A percentile compares a stretch with the other conserved stretches of the same genome.
These are phyloP conservation scores for Epizoanthus ramosus DNA, from an alignment of 92 coral and sea anemone species.

Conservation along the genomic window DNA sequence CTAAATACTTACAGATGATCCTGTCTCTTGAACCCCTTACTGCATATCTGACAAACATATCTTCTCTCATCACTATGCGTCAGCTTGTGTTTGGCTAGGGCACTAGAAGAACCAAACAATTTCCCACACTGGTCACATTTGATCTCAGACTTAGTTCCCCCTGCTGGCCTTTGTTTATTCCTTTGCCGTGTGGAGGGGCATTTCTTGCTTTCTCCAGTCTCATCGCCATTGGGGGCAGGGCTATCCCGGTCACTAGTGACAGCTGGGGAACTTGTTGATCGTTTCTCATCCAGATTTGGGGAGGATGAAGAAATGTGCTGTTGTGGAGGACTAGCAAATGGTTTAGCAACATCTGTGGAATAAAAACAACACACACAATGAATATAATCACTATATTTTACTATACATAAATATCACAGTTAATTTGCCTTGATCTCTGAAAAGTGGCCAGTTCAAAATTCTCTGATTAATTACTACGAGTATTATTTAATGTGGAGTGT, in stretches of 20 bases:
- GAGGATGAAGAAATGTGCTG: conserved; percentile 31
- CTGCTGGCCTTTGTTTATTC: conserved; percentile 66
- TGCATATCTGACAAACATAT: conserved; percentile 91
- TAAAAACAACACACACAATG: neutral
- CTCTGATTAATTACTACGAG: no score
- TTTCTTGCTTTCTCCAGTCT: conserved; percentile 63
- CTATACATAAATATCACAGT: no score
- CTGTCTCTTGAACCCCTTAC: conserved; percentile 96
- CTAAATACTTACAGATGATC: conserved; percentile 91
- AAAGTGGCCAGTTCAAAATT: no score
- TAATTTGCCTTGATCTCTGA: no score
- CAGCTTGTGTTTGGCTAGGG: conserved; percentile 95
- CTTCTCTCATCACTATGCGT: conserved; percentile 98
- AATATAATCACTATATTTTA: neutral
- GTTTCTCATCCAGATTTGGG: conserved; percentile 66
- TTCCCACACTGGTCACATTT: conserved; percentile 95
- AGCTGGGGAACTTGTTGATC: conserved; percentile 64
- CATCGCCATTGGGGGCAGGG: conserved; percentile 68
- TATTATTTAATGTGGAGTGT: no score
- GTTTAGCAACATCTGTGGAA: conserved; percentile 19
- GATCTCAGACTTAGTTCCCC: conserved; percentile 79
- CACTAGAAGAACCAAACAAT: conserved; percentile 94
- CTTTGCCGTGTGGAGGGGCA: conserved; percentile 53
- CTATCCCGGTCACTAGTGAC: conserved; percentile 71
- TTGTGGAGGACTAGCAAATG: conserved; percentile 31